phyloP scores from a whole-genome alignment of 2,888 invertebrate species.

The Campoplex capitator region DNA sequence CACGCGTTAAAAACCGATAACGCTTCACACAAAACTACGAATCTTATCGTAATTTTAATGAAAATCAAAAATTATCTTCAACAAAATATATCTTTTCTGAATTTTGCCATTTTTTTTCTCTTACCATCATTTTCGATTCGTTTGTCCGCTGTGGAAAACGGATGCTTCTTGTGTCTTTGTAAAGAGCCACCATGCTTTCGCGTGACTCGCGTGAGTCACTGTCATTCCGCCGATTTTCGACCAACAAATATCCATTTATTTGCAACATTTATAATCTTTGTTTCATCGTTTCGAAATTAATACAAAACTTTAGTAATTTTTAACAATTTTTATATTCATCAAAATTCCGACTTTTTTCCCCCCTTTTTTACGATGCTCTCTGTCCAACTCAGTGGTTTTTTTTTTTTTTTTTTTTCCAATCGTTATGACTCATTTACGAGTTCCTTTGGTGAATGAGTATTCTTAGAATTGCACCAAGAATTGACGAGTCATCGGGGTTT shows the following conservation, averaged over 20 bases:
- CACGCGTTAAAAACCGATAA: constrained; percentile 42
- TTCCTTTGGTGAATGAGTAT: neutral
- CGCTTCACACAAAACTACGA: neutral
- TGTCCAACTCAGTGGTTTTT: neutral
- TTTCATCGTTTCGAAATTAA: neutral
- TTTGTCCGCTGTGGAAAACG: constrained; percentile 33
- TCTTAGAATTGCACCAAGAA: neutral
- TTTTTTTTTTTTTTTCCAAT: constrained; percentile 26
- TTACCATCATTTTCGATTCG: constrained; percentile 9
- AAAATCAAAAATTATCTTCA: neutral
- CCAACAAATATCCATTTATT: constrained; percentile 50
- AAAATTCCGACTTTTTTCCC: neutral
- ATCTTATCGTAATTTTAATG: neutral
- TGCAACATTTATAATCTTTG: neutral
- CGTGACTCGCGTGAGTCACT: constrained; percentile 78
- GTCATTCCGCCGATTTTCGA: constrained; percentile 72
- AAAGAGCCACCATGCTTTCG: constrained; percentile 77
- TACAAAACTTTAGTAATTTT: neutral
- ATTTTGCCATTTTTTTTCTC: neutral
- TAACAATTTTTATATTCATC: neutral
- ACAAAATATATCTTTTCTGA: neutral
- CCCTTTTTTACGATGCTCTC: neutral
- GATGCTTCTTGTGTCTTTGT: constrained; percentile 42
- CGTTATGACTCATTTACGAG: constrained; percentile 18
- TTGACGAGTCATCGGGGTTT: constrained; percentile 27